Percentiles rank a stretch among this genome's conserved stretches.
Evolutionary conservation across 64 coral and sea anemone species (phyloP).

Genomic region (Trachythela sp.): DNA sequence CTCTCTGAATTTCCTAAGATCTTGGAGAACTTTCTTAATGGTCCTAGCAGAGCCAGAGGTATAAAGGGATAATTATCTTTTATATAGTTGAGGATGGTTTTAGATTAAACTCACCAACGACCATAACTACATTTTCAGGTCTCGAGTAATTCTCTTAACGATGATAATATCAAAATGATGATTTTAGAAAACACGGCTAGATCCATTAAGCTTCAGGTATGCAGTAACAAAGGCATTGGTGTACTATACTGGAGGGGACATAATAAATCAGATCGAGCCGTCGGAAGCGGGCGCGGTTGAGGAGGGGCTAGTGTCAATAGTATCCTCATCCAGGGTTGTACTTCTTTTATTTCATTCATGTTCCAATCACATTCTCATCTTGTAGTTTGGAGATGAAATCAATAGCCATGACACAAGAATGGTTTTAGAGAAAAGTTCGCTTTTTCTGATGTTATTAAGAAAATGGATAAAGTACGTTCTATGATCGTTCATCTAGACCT

Average conservation of each 20-base stretch:
- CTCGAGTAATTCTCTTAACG: not conserved
- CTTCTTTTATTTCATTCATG: no score
- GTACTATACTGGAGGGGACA: no score
- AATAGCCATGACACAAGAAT: not conserved
- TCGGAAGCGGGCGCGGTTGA: no score
- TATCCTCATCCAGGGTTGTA: no score
- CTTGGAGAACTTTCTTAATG: constrained; percentile 86
- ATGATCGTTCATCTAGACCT: not conserved
- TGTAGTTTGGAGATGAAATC: not conserved
- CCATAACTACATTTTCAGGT: not conserved
- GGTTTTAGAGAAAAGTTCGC: constrained; percentile 25
- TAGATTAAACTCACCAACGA: no score
- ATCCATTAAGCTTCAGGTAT: not conserved
- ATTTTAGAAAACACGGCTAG: not conserved
- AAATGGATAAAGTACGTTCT: constrained; percentile 75
- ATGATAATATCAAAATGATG: not conserved
- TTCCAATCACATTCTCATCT: not conserved
- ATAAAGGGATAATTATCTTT: no score
- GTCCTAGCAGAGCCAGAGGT: constrained; percentile 67
- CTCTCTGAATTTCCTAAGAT: constrained; percentile 62
- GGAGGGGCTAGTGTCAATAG: no score
- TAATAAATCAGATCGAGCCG: no score
- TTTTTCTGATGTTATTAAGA: constrained; percentile 71
- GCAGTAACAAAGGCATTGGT: not conserved
- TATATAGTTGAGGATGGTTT: no score